Evolutionary conservation across 2,113 vertebrate species (phyloP).

Genomic region (Mesocricetus auratus): DNA sequence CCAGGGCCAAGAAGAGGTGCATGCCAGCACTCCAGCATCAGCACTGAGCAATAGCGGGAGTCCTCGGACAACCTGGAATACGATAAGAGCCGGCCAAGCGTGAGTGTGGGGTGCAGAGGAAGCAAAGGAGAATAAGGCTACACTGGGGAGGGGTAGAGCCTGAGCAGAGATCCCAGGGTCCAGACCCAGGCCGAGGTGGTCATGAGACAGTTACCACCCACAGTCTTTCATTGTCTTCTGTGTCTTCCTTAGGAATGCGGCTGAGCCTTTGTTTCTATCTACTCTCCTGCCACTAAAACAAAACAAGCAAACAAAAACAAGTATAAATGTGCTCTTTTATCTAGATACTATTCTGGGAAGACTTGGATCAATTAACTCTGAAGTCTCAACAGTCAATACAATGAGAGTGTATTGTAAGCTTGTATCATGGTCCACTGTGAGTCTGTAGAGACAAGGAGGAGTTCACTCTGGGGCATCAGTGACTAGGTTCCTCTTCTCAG

Average conservation of each 20-base stretch:
- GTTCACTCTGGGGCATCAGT: not conserved
- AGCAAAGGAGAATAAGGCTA: not conserved
- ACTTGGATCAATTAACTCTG: not conserved
- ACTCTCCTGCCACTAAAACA: not conserved
- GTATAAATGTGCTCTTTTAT: not conserved
- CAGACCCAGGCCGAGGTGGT: not conserved
- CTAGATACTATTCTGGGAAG: constrained; percentile 19
- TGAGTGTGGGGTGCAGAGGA: not conserved
- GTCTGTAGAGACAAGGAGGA: not conserved
- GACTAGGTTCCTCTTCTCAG: not conserved
- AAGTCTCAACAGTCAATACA: constrained; percentile 3
- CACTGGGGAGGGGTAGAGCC: not conserved
- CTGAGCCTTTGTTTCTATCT: not conserved
- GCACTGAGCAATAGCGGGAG: not conserved
- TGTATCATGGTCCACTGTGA: not conserved
- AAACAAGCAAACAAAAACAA: not conserved
- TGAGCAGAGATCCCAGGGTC: not conserved
- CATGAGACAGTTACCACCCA: not conserved
- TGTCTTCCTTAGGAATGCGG: not conserved
- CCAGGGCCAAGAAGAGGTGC: constrained; percentile 56
- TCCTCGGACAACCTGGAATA: constrained; percentile 5
- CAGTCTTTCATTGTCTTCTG: not conserved
- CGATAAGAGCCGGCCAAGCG: constrained; percentile 38
- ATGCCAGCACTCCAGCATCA: not conserved
- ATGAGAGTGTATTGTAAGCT: not conserved